Percentiles rank a stretch among this genome's conserved stretches.
phyloP scores from a whole-genome alignment of 2,113 vertebrate species.

The Columbina picui region DNA sequence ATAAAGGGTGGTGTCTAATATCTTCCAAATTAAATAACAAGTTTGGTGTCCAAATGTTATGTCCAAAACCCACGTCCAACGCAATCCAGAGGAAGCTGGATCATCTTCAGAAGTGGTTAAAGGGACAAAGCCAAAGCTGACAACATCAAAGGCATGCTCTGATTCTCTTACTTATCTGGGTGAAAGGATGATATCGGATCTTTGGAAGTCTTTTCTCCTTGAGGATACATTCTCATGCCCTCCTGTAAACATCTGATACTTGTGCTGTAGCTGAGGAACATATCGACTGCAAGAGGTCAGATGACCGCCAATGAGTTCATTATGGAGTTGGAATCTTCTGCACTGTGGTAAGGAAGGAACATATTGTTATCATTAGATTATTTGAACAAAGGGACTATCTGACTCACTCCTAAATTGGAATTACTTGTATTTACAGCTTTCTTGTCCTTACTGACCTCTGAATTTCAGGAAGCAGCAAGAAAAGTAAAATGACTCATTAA shows the following conservation, averaged over 20 bases:
- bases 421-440: conserved; percentile 8
- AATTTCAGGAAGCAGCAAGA: background rate
- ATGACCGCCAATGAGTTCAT: background rate
- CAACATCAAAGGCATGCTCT: conserved; percentile 2
- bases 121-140: conserved; percentile 18
- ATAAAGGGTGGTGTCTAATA: background rate
- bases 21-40: conserved; percentile 48
- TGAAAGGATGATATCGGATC: background rate
- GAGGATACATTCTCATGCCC: background rate
- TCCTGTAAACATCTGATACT: background rate
- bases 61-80: background rate
- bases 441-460: conserved; percentile 6
- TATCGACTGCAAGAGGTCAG: background rate
- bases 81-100: background rate
- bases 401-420: background rate
- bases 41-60: conserved; percentile 1
- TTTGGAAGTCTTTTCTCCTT: background rate
- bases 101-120: conserved; percentile 23
- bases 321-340: background rate
- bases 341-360: background rate
- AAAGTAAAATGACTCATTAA: background rate
- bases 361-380: conserved; percentile 11
- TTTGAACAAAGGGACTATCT: background rate
- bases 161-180: background rate
- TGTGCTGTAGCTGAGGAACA: background rate